A percentile compares a stretch with the other conserved stretches of the same genome.
phyloP scores from a whole-genome alignment of 2,888 invertebrate species.

The Caenorhabditis angaria region DNA sequence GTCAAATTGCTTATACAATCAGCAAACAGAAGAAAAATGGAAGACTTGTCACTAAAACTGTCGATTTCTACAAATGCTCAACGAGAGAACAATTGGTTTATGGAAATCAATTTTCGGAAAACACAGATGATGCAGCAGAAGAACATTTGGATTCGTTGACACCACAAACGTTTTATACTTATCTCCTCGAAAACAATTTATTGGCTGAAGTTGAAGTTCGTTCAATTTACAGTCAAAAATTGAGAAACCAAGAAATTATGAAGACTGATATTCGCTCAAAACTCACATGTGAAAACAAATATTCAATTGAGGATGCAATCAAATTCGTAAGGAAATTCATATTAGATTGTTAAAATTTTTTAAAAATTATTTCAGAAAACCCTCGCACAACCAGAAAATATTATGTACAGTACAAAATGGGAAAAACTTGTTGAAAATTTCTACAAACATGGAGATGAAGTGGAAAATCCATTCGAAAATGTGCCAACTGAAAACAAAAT shows the following conservation, averaged over 20 bases:
- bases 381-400: conserved; percentile 43
- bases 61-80: conserved; percentile 74
- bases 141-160: not conserved
- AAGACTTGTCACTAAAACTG: conserved; percentile 60
- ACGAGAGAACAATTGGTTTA: conserved; percentile 58
- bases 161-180: conserved; percentile 51
- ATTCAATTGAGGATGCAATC: conserved; percentile 39
- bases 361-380: conserved; percentile 17
- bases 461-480: conserved; percentile 42
- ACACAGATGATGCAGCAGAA: not conserved
- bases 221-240: conserved; percentile 44
- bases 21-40: conserved; percentile 42
- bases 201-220: conserved; percentile 51
- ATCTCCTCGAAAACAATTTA: conserved; percentile 39
- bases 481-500: conserved; percentile 51
- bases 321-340: too few species aligned
- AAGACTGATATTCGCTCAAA: conserved; percentile 47
- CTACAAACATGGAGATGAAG: conserved; percentile 57
- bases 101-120: conserved; percentile 13
- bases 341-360: conserved; percentile 1
- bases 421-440: conserved; percentile 54
- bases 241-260: conserved; percentile 47
- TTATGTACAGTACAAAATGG: conserved; percentile 51
- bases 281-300: conserved; percentile 37
- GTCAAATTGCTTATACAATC: conserved; percentile 57